Evolutionary conservation across 2,113 vertebrate genomes (phyloP).

Genomic region (Heterochromis multidens): DNA sequence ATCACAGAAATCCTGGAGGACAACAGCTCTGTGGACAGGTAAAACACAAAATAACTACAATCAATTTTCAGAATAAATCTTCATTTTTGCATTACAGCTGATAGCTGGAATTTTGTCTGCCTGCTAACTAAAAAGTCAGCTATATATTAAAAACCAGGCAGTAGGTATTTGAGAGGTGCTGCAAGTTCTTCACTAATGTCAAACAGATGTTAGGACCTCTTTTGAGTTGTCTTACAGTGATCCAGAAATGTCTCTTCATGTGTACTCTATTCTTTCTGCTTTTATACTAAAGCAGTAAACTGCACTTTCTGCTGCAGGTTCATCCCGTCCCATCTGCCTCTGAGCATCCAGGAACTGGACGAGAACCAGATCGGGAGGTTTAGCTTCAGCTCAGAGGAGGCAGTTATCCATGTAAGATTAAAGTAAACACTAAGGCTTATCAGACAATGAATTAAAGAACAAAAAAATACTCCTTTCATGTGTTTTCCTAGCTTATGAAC

Average conservation of each 20-base stretch:
- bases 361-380: slow-evolving; percentile 77
- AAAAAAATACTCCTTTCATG: not conserved
- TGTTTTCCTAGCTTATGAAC: slow-evolving; percentile 66
- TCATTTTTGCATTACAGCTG: accelerated
- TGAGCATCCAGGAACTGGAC: slow-evolving; percentile 76
- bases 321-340: slow-evolving; percentile 61
- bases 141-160: not conserved
- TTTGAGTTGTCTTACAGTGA: too few relatives aligned
- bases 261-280: not conserved
- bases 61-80: not conserved
- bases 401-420: slow-evolving; percentile 65
- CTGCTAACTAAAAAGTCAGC: not conserved
- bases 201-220: not conserved
- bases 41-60: not conserved
- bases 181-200: not conserved
- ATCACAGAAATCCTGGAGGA: slow-evolving; percentile 70
- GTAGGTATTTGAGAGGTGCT: not conserved
- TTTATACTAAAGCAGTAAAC: not conserved
- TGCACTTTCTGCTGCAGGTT: slow-evolving; percentile 58
- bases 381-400: slow-evolving; percentile 72
- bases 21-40: slow-evolving; percentile 72
- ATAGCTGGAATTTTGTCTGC: not conserved
- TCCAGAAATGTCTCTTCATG: not conserved
- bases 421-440: not conserved
- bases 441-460: not conserved